Base-by-base conservation (phyloP, 2,113 vertebrate species). In the Neotoma lepida region DNA sequence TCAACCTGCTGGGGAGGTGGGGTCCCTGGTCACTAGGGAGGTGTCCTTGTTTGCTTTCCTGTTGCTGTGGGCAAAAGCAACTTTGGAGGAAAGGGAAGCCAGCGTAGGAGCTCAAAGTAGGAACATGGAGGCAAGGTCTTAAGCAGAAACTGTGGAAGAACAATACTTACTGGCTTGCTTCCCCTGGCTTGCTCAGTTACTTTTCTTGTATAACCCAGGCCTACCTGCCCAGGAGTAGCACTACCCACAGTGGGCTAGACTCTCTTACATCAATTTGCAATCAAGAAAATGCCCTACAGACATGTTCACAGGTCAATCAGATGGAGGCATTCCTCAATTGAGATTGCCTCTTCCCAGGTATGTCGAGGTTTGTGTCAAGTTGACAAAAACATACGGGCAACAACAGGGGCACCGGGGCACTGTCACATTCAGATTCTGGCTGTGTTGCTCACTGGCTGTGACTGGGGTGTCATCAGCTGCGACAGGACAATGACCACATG, bases 401-500 rank as follows among this genome's bases (percentile, higher is more conserved):
- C 78, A 81, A 24, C 35, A 26, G 78, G 78, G 20, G 39, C 54
- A 39, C n/a, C 6, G 56, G n/a, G 54, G 22, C 78, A 58, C 6
- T 28, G 54, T 33, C 2, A 44, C 15, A 9, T 28, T 9, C 6
- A 46, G 49, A 30, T 46, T 58, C 51, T 33, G 80, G 49, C 58
- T 0, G 0, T 9, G 39, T 44, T 7, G 0, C 15, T 77, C 22
- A 0, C 46, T 30, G 58, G 33, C 30, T 18, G 2, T 66, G 49
- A 28, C 51, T 71, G 70, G 4, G 2, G 17, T 18, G 39, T 80
- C 46, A 26, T 58, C 4, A 4, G 13, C 10, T 13, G 51, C 0
- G 2, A 6, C 2, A 12, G 20, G 58, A 81, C 41, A 4, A 4
- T 9, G 54, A 54, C 51, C 18, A 56, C 3, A 4, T 3, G 1